Base-by-base conservation (phyloP, 2,888 invertebrate genomes). In the Argyra leucocephala region DNA sequence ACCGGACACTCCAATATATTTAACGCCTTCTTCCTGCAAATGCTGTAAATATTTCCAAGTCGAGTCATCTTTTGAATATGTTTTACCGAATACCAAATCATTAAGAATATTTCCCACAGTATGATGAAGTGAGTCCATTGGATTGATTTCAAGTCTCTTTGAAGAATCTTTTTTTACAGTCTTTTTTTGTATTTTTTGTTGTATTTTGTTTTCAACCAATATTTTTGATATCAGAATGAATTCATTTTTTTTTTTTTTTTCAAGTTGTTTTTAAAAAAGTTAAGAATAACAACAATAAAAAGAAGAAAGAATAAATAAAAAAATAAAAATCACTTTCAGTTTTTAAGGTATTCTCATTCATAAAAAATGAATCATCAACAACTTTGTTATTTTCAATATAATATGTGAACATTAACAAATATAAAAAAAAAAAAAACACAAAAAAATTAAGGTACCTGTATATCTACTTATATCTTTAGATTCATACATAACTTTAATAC, bases 21-120 rank as follows among this genome's bases (percentile, higher is more conserved):
- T 88, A 63, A 89, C 86, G 1, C 93, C 93, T 76, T 91, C 90
- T 74, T 92, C 91, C 76, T 93, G 91, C 63, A 91, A 81, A 71
- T 86, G 80, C 72, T 89, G 85, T 65, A 93, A 80, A 85, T 90
- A 90, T 65, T 80, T 81, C 91, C 93, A 94, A 7, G 86, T 86
- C 73, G 83, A 81, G 74, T 93, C 89, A 66, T 88, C 81, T 63
- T 84, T 82, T 2, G 82, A 79, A 77, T 86, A 93, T 70, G 84
- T 84, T 72, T 83, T 83, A 0, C 93, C 93, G 73, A 92, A 91
- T 22, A 93, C 88, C 61, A 93, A 79, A 69, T 85, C 83, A 74
- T 90, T 90, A 66, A 93, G 83, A 22, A 89, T 82, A 72, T 91
- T 90, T 23, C 93, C 93, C 68, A 93, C 73, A 36, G 85, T 85